A percentile compares a stretch with the other conserved stretches of the same genome.
phyloP scores from a whole-genome alignment of 2,888 invertebrate genomes.

The Ochropleura plecta region DNA sequence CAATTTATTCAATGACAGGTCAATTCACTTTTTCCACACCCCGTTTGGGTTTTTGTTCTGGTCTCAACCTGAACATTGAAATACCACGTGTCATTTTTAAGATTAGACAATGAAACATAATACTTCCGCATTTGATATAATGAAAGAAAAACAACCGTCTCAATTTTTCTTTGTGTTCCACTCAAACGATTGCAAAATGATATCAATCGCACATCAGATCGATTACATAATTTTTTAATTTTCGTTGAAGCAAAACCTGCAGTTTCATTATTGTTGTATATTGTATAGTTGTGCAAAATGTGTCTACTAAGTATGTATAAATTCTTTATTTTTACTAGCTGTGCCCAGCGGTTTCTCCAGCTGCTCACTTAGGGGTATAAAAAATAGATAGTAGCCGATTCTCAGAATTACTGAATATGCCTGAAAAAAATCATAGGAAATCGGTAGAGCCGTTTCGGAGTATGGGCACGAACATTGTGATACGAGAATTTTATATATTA shows the following conservation, averaged over 20 bases:
- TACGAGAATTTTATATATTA: neutral
- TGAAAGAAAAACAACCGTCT: conserved; percentile 20
- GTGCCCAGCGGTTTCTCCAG: no score
- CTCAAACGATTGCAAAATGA: conserved; percentile 22
- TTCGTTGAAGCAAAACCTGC: conserved; percentile 16
- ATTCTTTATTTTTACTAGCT: no score
- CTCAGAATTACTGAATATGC: no score
- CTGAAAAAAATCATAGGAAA: no score
- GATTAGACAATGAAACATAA: conserved; percentile 15
- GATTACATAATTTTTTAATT: conserved; percentile 35
- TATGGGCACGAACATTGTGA: neutral
- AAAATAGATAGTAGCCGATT: no score
- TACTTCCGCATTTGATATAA: conserved; percentile 33
- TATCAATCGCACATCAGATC: conserved; percentile 44
- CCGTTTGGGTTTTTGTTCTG: neutral
- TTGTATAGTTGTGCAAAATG: conserved; percentile 25
- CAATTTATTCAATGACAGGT: neutral
- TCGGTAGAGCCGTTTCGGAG: no score
- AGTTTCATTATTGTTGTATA: conserved; percentile 10
- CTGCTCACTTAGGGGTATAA: no score
- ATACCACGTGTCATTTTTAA: neutral
- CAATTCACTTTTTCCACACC: neutral
- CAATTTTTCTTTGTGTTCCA: conserved; percentile 28
- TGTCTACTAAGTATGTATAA: neutral
- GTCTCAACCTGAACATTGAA: neutral